Evolutionary conservation across 2,113 vertebrate species (phyloP), one percentile per base, ranked within the genome.

Genomic region (Hippoglossus stenolepis): DNA sequence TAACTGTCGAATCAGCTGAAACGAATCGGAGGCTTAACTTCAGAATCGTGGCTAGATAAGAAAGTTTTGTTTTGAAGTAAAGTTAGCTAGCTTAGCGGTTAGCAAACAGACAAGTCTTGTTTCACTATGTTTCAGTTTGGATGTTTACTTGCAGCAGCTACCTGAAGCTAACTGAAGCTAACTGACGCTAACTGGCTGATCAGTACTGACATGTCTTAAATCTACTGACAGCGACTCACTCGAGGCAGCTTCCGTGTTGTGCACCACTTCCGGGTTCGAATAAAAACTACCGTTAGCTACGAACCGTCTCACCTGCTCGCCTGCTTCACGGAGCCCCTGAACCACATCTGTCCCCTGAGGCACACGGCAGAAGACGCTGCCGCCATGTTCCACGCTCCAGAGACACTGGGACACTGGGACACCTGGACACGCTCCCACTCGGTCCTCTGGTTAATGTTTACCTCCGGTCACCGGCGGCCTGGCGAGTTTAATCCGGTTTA

Each of bases 371-470:
- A 3, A 5, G 67, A 20, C 45, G 20, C 51, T 8, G 81, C 56
- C 73, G 92, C 89, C 94, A 94, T 94, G 75, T 85, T 84, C 18
- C 35, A 38, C 20, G 14, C 5, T 24, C 20, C 4, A 24, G 35
- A 10, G 8, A 38, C 35, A 38, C 8, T 9, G 9, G 1, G 35
- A 38, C 35, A 38, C 15, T 31, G 31, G 6, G 31, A 35, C 24
- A 23, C 23, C 2, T 1, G 23, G 12, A 43, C 65, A 45, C 20
- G 10, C 47, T 17, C 64, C 53, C 76, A 18, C 47, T 15, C 23
- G 10, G 23, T 5, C 15, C 2, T 18, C 21, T 4, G 53, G 92
- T 93, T 93, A 94, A 93, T 93, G 66, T 90, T 92, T 91, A 88
- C 69, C 82, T 7, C 1, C 3, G 0, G 0, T n/a, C 31, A 13